These are phyloP conservation scores for Stenurella melanura DNA, from an alignment of 2,888 invertebrate genomes.

Conservation along the genomic window DNA sequence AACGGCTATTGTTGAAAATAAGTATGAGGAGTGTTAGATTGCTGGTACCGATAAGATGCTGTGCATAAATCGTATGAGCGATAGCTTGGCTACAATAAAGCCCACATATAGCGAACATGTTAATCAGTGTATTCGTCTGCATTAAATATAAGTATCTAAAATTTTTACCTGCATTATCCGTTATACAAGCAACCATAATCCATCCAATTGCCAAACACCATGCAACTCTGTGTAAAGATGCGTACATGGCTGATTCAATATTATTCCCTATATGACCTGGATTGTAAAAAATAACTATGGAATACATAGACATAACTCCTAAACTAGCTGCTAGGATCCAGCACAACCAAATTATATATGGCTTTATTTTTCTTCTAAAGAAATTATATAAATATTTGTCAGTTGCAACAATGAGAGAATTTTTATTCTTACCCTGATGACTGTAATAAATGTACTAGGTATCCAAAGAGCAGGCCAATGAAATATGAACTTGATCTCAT, in stretches of 20 bases:
- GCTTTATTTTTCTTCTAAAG: constrained; percentile 67
- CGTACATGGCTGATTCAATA: constrained; percentile 80
- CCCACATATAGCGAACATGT: too few species aligned
- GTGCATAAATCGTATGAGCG: too few species aligned
- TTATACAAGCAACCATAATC: constrained; percentile 80
- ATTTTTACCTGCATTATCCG: constrained; percentile 78
- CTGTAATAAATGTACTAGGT: constrained; percentile 80
- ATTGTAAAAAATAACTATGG: constrained; percentile 79
- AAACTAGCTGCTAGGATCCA: constrained; percentile 69
- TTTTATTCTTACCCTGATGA: constrained; percentile 75
- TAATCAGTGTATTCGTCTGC: too few species aligned
- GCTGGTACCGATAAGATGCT: too few species aligned
- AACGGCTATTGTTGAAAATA: too few species aligned
- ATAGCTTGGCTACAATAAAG: too few species aligned
- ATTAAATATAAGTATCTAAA: too few species aligned
- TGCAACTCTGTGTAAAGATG: constrained; percentile 79
- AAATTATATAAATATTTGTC: constrained; percentile 14
- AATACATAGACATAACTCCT: constrained; percentile 78
- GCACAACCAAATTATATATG: constrained; percentile 58
- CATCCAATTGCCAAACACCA: constrained; percentile 83
- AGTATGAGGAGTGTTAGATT: too few species aligned
- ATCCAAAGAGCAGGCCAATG: constrained; percentile 81
- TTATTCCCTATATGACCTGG: constrained; percentile 77
- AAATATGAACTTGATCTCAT: constrained; percentile 84
- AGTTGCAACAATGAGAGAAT: not conserved